These are phyloP conservation scores for Mormyrus hasselquistii DNA, from an alignment of 2,797 vertebrate genomes.

Conservation along the genomic window DNA sequence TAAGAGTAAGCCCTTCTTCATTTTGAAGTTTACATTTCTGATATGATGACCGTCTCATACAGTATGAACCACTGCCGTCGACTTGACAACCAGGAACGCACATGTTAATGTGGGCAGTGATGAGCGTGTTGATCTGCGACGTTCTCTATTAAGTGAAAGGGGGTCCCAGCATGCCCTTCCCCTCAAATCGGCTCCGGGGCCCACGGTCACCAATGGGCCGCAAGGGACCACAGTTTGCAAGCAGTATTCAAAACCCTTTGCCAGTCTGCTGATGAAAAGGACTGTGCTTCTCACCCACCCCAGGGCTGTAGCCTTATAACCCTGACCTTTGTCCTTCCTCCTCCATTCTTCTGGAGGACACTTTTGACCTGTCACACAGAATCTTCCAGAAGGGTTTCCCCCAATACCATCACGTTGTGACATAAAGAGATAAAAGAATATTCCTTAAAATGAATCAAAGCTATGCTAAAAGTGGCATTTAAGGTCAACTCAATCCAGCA, in stretches of 20 bases:
- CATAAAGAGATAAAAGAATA: background rate
- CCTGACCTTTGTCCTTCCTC: background rate
- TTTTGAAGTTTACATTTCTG: background rate
- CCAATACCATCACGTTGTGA: background rate
- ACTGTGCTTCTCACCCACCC: background rate
- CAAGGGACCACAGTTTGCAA: background rate
- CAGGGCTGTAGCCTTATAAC: background rate
- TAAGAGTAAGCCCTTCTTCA: background rate
- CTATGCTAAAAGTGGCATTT: background rate
- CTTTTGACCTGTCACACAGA: background rate
- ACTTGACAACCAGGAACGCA: slow-evolving; percentile 5
- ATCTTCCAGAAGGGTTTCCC: background rate
- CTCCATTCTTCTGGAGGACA: background rate
- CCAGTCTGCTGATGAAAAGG: background rate
- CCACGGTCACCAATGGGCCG: slow-evolving; percentile 26
- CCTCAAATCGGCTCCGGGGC: slow-evolving; percentile 36
- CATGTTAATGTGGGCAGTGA: slow-evolving; percentile 22
- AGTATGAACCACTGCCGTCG: background rate
- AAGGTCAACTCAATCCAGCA: background rate
- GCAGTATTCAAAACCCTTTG: background rate
- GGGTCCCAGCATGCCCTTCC: slow-evolving; percentile 11
- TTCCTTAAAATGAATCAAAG: background rate
- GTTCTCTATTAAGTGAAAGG: slow-evolving; percentile 18
- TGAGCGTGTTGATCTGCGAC: background rate
- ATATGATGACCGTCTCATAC: background rate